Conservation (phyloP, 2,113 vertebrate genomes). For the Glaucidium brasilianum region DNA sequence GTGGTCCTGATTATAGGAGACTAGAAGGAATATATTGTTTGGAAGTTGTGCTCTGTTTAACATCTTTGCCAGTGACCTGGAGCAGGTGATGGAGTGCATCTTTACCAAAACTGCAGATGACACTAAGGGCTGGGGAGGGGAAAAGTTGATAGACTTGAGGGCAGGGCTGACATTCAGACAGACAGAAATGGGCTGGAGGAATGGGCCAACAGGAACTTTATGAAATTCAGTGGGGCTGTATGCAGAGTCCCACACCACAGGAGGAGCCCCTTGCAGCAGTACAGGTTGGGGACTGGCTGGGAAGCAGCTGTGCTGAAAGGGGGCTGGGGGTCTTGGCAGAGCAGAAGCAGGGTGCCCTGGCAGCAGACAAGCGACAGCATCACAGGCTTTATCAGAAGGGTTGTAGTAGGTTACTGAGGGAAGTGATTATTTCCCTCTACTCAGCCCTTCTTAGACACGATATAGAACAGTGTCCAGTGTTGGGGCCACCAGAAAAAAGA, state of each 20-base stretch:
- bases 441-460: not conserved
- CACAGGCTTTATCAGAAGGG: not conserved
- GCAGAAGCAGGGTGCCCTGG: not conserved
- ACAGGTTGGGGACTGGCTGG: not conserved
- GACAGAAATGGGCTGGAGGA: not conserved
- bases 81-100: not conserved
- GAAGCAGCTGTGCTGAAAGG: not conserved
- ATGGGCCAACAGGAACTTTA: not conserved
- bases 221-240: not conserved
- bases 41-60: not conserved
- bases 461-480: not conserved
- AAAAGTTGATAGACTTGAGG: not conserved
- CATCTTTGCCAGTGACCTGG: not conserved
- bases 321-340: not conserved
- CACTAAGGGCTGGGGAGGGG: not conserved
- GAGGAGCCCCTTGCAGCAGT: not conserved
- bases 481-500: not conserved
- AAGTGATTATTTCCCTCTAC: not conserved
- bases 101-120: not conserved
- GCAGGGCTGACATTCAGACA: not conserved
- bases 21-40: not conserved
- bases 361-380: not conserved
- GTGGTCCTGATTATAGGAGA: not conserved
- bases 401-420: not conserved
- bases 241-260: not conserved